phyloP scores from a whole-genome alignment of 1,140 invertebrate genomes.

The Leptinotarsa lineolata region DNA sequence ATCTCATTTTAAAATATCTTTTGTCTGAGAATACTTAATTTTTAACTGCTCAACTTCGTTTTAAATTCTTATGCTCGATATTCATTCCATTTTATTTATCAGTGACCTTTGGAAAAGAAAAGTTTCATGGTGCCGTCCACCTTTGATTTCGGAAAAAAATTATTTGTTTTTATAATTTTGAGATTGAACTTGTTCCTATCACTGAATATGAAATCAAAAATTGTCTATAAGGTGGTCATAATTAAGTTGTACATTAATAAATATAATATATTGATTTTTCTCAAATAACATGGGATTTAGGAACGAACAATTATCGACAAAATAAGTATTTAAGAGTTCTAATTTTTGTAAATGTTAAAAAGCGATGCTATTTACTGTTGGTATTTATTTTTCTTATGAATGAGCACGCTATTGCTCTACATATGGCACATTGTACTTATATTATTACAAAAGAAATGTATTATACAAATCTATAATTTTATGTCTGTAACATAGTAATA shows the following conservation, averaged over 20 bases:
- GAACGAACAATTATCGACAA: conserved; percentile 10
- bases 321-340: conserved; percentile 16
- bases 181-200: neutral
- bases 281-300: conserved; percentile 7
- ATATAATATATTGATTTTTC: conserved; percentile 10
- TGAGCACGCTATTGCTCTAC: conserved; percentile 42
- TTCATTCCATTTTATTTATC: neutral
- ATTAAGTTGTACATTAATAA: neutral
- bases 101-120: neutral
- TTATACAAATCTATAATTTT: conserved; percentile 42
- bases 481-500: conserved; percentile 48
- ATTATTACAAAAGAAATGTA: conserved; percentile 42
- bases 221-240: conserved; percentile 5
- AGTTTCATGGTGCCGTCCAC: neutral
- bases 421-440: conserved; percentile 49
- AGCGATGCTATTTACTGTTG: conserved; percentile 37
- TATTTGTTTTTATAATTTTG: neutral
- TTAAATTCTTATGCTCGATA: neutral
- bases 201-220: conserved; percentile 3
- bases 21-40: neutral
- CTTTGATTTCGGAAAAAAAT: neutral
- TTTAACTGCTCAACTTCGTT: neutral
- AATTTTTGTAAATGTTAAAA: conserved; percentile 38
- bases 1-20: too few species aligned
- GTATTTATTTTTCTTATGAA: conserved; percentile 38